Evolutionary conservation across 1,140 invertebrate species (phyloP), one percentile per base, ranked within the genome.

Genomic region (Melanaphis sacchari): DNA sequence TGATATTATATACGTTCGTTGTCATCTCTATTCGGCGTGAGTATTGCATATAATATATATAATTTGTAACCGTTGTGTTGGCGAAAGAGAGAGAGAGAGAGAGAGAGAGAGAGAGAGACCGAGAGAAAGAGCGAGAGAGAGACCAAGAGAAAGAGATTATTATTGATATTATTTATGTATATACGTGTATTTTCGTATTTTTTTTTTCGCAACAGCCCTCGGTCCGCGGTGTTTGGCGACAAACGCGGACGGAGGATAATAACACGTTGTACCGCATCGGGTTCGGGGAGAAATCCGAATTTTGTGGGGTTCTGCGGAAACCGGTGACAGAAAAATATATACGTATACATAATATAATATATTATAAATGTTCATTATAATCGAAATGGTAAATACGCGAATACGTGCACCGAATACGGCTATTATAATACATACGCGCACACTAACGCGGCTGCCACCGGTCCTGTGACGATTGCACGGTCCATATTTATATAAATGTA

Each of bases 221-320:
- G 43, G 11, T 0, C 9, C 84, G 84, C 11, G 41, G 84, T 49
- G 87, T 88, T 88, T 40, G 31, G 46, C n/a, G 87, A 88, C 36
- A 36, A 88, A 46, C 87, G 43, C 84, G 24, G 41, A 87, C 84
- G 7, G 46, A 46, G 38, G 54, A 76, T 76, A 76, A 76, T 76
- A n/a, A 76, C 59, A 36, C 59, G 59, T 76, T 18, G 15, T 76
- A n/a, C 59, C 87, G 59, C 15, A 15, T 15, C 59, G 21, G 38
- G 89, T 40, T 26, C 43, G 41, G 90, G 66, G 38, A 36, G 41
- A 21, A 46, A 38, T 52, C 38, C 66, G n/a, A 38, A 38, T 92
- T 92, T 92, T 82, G 43, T 92, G 91, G 76, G 66, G 76, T 81
- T 82, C n/a, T n/a, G 36, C 91, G 66, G 46, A 92, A 92, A 81